Evolutionary conservation across 2,888 invertebrate species (phyloP).

Genomic region (Metopia argyrocephala): DNA sequence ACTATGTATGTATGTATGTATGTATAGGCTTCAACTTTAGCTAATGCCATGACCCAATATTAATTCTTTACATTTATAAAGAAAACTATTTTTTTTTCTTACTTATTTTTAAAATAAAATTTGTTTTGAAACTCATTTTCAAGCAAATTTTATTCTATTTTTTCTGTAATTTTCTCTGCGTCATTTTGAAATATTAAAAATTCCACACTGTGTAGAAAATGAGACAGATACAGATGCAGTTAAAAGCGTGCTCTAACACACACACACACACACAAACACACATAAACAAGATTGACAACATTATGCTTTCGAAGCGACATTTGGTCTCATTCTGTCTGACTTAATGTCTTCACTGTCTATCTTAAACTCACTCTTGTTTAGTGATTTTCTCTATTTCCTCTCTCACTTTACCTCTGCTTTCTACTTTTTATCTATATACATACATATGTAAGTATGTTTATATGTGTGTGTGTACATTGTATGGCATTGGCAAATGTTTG

Average conservation of each 20-base stretch:
- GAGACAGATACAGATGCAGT: background rate
- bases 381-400: background rate
- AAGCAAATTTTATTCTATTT: no score
- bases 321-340: slow-evolving; percentile 45
- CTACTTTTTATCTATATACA: no score
- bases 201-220: background rate
- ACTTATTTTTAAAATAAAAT: no score
- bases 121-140: no score
- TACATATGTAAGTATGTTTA: no score
- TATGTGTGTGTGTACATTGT: slow-evolving; percentile 13
- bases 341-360: slow-evolving; percentile 1
- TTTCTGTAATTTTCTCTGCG: background rate
- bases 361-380: background rate
- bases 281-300: slow-evolving; percentile 51
- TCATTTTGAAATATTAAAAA: background rate
- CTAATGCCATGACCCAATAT: no score
- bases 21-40: no score
- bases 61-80: no score
- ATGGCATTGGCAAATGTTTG: slow-evolving; percentile 42
- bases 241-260: background rate
- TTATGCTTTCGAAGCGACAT: slow-evolving; percentile 53
- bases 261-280: background rate
- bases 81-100: no score
- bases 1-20: no score
- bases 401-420: background rate